Percentiles rank a stretch among this genome's conserved stretches.
These are phyloP conservation scores for Acanthosepion pharaonis DNA, from an alignment of 2,888 invertebrate species.

Conservation along the genomic window DNA sequence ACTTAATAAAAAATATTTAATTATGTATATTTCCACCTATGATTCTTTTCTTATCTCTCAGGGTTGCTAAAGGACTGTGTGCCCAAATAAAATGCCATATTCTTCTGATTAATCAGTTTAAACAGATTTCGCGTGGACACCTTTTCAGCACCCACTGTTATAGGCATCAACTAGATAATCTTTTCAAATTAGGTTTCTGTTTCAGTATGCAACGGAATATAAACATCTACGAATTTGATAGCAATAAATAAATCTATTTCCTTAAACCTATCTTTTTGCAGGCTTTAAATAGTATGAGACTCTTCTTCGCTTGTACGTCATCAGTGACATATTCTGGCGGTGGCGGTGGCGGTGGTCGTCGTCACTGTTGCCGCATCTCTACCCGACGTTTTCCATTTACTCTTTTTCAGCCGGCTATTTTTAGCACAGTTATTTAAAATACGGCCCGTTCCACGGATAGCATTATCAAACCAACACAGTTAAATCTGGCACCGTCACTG, in stretches of 20 bases:
- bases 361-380: background rate
- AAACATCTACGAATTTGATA: background rate
- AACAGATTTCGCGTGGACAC: too few relatives aligned
- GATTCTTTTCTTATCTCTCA: too few relatives aligned
- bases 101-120: too few relatives aligned
- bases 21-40: too few relatives aligned
- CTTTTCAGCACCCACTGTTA: too few relatives aligned
- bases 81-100: too few relatives aligned
- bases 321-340: background rate
- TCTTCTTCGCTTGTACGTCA: background rate
- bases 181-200: too few relatives aligned
- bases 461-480: background rate
- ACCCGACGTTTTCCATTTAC: background rate
- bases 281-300: background rate
- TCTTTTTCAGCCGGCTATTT: background rate
- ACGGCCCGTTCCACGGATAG: background rate
- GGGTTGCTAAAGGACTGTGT: too few relatives aligned
- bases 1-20: too few relatives aligned
- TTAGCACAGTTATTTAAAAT: constrained; percentile 15
- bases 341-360: background rate
- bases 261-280: background rate
- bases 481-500: background rate
- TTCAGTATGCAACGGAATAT: too few relatives aligned
- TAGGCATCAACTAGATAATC: too few relatives aligned
- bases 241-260: background rate